Evolutionary conservation across 2,113 vertebrate genomes (phyloP).

Genomic region (Lathamus discolor): DNA sequence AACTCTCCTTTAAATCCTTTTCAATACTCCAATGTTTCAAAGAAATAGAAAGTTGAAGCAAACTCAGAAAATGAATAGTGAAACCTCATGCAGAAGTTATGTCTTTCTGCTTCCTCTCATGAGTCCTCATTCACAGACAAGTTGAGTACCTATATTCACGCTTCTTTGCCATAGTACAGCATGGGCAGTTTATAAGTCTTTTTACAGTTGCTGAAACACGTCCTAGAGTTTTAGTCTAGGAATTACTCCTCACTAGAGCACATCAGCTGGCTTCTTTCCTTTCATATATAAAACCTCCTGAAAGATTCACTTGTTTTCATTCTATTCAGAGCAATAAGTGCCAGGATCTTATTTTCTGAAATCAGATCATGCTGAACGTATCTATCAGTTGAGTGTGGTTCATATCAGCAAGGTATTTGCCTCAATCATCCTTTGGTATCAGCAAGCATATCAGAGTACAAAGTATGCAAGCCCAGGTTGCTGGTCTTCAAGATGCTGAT

Average conservation of each 20-base stretch:
- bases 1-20: background rate
- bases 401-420: accelerated
- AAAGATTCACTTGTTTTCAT: background rate
- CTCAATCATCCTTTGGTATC: background rate
- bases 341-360: background rate
- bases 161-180: background rate
- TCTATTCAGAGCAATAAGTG: background rate
- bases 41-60: background rate
- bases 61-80: background rate
- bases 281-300: background rate
- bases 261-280: background rate
- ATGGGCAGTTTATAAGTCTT: background rate
- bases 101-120: background rate
- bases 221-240: background rate
- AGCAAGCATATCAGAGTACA: background rate
- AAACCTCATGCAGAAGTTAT: background rate
- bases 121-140: accelerated
- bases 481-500: background rate
- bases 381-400: background rate
- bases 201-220: background rate
- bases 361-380: background rate
- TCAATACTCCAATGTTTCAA: background rate
- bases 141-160: background rate
- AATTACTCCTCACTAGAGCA: background rate
- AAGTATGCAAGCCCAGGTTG: background rate